Evolutionary conservation across 2,888 invertebrate genomes (phyloP).

Genomic region (Lasioglossum marginatum): DNA sequence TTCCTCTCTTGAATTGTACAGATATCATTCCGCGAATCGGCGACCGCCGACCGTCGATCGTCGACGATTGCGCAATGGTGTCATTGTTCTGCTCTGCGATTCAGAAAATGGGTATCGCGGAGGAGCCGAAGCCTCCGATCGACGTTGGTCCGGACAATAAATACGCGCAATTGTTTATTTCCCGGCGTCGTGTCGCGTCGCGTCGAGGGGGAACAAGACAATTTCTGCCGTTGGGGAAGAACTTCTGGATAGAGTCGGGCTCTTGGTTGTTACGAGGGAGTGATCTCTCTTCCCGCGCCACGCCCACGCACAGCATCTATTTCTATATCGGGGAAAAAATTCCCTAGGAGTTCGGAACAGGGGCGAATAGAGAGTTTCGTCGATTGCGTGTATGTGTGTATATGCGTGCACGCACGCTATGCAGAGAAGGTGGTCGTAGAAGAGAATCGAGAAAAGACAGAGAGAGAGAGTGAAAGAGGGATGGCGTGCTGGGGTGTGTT

Average conservation of each 20-base stretch:
- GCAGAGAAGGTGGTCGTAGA: background rate
- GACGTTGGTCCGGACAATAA: slow-evolving; percentile 44
- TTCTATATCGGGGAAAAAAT: slow-evolving; percentile 75
- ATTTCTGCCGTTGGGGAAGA: slow-evolving; percentile 52
- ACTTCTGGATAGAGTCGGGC: slow-evolving; percentile 31
- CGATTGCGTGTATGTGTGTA: background rate
- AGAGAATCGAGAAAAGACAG: background rate
- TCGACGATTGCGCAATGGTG: background rate
- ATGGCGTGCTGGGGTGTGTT: slow-evolving; percentile 60
- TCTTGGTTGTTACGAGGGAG: slow-evolving; percentile 75
- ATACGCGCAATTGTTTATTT: slow-evolving; percentile 63
- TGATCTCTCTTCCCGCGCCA: slow-evolving; percentile 76
- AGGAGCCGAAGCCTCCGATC: slow-evolving; percentile 32
- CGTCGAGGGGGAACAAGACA: slow-evolving; percentile 46
- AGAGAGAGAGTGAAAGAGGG: slow-evolving; percentile 29
- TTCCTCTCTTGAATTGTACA: background rate
- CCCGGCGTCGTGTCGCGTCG: background rate
- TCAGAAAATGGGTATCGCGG: background rate
- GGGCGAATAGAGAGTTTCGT: slow-evolving; percentile 23
- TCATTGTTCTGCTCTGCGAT: slow-evolving; percentile 7
- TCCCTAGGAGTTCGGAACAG: slow-evolving; percentile 63
- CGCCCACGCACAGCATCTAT: slow-evolving; percentile 69
- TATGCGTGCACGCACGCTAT: background rate
- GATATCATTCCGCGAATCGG: background rate
- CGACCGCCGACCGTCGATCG: background rate